phyloP scores from a whole-genome alignment of 1,140 invertebrate genomes.

The Drosophila kohkoa region DNA sequence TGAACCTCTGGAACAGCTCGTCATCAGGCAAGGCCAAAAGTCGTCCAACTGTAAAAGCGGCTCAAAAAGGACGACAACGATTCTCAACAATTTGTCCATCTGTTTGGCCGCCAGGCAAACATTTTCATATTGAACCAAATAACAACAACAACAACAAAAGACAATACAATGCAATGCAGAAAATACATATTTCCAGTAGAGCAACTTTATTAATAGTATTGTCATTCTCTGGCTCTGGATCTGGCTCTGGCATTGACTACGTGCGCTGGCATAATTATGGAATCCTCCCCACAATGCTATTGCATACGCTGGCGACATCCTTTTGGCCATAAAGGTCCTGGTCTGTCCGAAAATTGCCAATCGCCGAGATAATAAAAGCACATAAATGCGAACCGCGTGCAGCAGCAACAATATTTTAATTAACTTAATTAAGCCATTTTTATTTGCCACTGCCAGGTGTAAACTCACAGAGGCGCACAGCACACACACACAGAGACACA shows the following conservation, averaged over 20 bases:
- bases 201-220: slow-evolving; percentile 82
- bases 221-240: slow-evolving; percentile 48
- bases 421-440: slow-evolving; percentile 83
- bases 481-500: slow-evolving; percentile 15
- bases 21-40: slow-evolving; percentile 68
- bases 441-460: slow-evolving; percentile 74
- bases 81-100: slow-evolving; percentile 59
- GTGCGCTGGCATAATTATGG: slow-evolving; percentile 73
- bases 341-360: slow-evolving; percentile 67
- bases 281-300: slow-evolving; percentile 2
- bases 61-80: slow-evolving; percentile 53
- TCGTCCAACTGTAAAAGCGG: slow-evolving; percentile 77
- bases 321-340: slow-evolving; percentile 31
- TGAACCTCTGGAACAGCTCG: slow-evolving; percentile 6
- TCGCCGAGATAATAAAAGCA: slow-evolving; percentile 77
- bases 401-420: slow-evolving; percentile 79
- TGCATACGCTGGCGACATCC: slow-evolving; percentile 12
- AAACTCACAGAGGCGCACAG: slow-evolving; percentile 23
- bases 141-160: slow-evolving; percentile 21
- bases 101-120: slow-evolving; percentile 43
- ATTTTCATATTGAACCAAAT: slow-evolving; percentile 25
- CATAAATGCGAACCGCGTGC: slow-evolving; percentile 62
- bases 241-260: slow-evolving; percentile 18
- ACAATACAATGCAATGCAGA: not conserved
- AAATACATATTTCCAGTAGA: slow-evolving; percentile 41